A percentile compares a stretch with the other conserved stretches of the same genome.
Conservation (phyloP, 2,113 vertebrate species). For the Callorhinus ursinus region DNA sequence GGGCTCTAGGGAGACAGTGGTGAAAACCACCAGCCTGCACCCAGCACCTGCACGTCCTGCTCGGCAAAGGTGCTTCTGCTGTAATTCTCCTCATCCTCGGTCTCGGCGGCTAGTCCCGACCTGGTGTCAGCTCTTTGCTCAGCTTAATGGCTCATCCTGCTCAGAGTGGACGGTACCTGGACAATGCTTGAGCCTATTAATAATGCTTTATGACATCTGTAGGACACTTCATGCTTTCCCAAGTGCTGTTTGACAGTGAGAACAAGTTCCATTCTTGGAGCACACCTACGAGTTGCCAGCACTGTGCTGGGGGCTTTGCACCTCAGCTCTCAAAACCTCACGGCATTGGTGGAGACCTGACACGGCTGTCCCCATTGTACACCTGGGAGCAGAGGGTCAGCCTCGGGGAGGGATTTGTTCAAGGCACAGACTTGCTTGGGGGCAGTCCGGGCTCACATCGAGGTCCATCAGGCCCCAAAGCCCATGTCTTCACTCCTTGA, state of each 20-base stretch:
- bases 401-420: background rate
- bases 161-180: background rate
- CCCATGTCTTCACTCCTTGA: background rate
- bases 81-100: background rate
- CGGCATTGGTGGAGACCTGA: background rate
- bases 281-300: background rate
- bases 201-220: background rate
- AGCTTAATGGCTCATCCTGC: background rate
- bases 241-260: background rate
- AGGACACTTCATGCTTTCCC: background rate
- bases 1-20: background rate
- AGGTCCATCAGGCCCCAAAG: background rate
- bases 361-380: fast-evolving
- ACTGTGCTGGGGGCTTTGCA: background rate
- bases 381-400: background rate
- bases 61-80: fast-evolving
- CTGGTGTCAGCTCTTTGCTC: background rate
- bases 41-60: background rate
- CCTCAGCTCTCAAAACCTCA: background rate
- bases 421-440: background rate
- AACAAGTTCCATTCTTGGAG: background rate
- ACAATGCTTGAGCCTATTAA: background rate
- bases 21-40: too few relatives aligned
- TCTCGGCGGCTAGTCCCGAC: background rate
- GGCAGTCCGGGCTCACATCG: fast-evolving